phyloP scores from a whole-genome alignment of 1,140 invertebrate species.

The Lutraria rhynchaena region DNA sequence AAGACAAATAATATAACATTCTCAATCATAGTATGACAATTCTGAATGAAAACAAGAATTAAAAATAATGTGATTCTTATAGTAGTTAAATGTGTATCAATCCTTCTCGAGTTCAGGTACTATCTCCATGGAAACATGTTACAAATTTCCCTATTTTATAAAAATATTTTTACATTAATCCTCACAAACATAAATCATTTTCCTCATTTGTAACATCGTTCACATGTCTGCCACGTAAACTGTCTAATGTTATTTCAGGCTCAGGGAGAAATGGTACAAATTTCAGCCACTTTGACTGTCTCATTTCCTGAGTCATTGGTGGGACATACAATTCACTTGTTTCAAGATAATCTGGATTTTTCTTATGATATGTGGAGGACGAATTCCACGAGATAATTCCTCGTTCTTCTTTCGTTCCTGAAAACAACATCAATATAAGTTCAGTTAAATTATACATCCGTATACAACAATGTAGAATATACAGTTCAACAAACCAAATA shows the following conservation, averaged over 20 bases:
- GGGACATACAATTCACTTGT: conserved; percentile 29
- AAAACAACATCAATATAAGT: too few relatives aligned
- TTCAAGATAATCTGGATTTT: conserved; percentile 20
- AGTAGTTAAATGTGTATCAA: too few relatives aligned
- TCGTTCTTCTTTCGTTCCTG: conserved; percentile 59
- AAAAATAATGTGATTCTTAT: too few relatives aligned
- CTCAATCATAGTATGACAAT: too few relatives aligned
- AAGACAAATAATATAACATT: too few relatives aligned
- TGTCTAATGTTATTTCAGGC: conserved; percentile 21
- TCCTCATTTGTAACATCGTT: conserved; percentile 6
- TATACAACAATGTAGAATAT: too few relatives aligned
- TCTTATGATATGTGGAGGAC: neutral
- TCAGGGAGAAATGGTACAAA: conserved; percentile 54
- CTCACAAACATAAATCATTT: conserved; percentile 35
- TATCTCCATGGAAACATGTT: too few relatives aligned
- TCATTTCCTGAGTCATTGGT: conserved; percentile 33
- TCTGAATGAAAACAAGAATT: too few relatives aligned
- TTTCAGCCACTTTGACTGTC: conserved; percentile 47
- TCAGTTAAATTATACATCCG: too few relatives aligned
- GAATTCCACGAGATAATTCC: conserved; percentile 54
- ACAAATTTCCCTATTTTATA: too few relatives aligned
- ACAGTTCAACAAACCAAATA: too few relatives aligned
- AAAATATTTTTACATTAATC: neutral
- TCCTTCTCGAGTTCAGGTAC: too few relatives aligned
- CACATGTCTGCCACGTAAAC: neutral